Evolutionary conservation across 2,113 vertebrate genomes (phyloP).

Genomic region (Pogona vitticeps): DNA sequence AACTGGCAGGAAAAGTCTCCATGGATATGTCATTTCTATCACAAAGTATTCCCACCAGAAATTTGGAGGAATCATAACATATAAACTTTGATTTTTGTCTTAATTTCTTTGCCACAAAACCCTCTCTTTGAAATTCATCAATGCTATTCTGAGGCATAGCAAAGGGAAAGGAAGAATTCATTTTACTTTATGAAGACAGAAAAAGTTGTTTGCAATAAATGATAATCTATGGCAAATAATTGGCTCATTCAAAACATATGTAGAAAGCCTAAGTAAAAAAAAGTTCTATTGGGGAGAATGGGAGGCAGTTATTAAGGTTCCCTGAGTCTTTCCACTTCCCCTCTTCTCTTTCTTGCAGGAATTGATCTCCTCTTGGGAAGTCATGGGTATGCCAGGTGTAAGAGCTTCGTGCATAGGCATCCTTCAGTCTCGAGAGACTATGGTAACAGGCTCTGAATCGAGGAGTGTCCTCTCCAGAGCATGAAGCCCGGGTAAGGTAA

Average conservation of each 20-base stretch:
- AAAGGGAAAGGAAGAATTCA: slow-evolving; percentile 59
- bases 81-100: slow-evolving; percentile 69
- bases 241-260: slow-evolving; percentile 4
- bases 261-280: background rate
- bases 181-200: slow-evolving; percentile 57
- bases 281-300: too few species aligned
- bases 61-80: slow-evolving; percentile 60
- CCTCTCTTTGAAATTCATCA: slow-evolving; percentile 62
- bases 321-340: background rate
- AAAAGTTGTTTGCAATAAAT: slow-evolving; percentile 57
- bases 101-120: slow-evolving; percentile 57
- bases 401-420: too few species aligned
- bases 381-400: background rate
- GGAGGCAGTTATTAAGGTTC: background rate
- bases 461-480: too few species aligned
- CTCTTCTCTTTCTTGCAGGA: background rate
- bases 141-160: slow-evolving; percentile 57
- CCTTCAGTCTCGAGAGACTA: too few species aligned
- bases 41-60: slow-evolving; percentile 74
- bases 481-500: too few species aligned
- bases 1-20: slow-evolving; percentile 65
- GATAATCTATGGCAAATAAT: slow-evolving; percentile 62
- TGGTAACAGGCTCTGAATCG: too few species aligned
- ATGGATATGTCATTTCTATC: slow-evolving; percentile 73
- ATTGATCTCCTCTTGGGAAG: background rate